Base-by-base conservation (phyloP, 2,888 invertebrate genomes). In the Metallyticus violacea region DNA sequence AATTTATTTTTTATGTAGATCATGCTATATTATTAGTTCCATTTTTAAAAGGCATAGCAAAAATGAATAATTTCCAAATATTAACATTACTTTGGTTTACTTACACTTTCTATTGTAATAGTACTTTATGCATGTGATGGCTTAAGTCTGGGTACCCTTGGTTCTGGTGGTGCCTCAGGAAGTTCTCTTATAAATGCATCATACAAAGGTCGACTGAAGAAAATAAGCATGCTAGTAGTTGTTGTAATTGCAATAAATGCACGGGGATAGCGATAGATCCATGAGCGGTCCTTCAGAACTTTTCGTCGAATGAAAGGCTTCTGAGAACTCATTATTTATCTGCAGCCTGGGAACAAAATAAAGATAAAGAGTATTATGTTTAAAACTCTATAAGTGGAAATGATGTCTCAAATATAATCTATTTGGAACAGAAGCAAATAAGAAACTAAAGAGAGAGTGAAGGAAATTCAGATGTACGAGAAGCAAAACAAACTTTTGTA, bases 191-290 rank as follows among this genome's bases (percentile, higher is more conserved):
- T 90, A 90, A 95, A 95, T 2, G 93, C 91, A 90, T 96, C 95
- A 92, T 96, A 97, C 28, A 97, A 90, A 0, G 95, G 96, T 89
- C 94, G 95, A 0, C 96, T 96, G 90, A 96, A 96, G 86, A 96
- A 93, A 26, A 95, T 90, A 2, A 93, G 90, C 7, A 95, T 86
- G 1, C 93, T 93, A 0, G 93, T 79, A 1, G 93, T 90, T 0
- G 94, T 92, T 79, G 88, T 87, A n/a, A 89, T 30, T 77, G 79
- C 79, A 28, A 83, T 26, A 90, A 95, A 94, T 0, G 93, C 90
- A 86, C 91, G 92, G 0, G 96, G 96, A 92, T 95, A 94, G 88
- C 93, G 93, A 88, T 93, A 92, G 81, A 94, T 92, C 94, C 94
- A 95, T 90, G 93, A 93, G 88, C 93, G 92, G 90, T 95, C 93